Evolutionary conservation across 2,797 vertebrate species (phyloP).

Genomic region (Cephalopachus bancanus): DNA sequence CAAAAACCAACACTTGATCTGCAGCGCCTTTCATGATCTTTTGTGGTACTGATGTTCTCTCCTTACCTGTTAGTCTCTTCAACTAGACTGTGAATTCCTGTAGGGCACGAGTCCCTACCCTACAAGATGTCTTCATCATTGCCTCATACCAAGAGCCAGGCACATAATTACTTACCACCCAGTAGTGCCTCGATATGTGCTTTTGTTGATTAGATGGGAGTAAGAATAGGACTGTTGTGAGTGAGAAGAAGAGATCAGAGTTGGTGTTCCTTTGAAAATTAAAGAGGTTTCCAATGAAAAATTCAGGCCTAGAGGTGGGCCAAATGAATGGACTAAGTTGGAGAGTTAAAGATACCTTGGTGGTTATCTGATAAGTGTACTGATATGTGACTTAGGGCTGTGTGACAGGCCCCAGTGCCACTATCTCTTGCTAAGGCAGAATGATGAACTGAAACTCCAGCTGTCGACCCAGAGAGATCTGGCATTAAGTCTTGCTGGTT

Average conservation of each 20-base stretch:
- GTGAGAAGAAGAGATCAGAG: neutral
- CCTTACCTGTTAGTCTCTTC: neutral
- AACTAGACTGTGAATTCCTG: neutral
- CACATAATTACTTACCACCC: neutral
- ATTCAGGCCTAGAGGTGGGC: neutral
- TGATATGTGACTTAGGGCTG: neutral
- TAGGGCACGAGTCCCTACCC: neutral
- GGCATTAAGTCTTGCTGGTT: neutral
- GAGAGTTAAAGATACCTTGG: neutral
- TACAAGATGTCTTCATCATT: conserved; percentile 15
- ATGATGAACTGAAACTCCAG: neutral
- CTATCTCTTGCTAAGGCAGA: neutral
- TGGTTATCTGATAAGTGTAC: neutral
- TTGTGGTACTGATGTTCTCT: neutral
- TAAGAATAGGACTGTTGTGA: neutral
- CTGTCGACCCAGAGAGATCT: neutral
- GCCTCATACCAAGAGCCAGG: neutral
- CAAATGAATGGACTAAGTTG: neutral
- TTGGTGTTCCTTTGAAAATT: conserved; percentile 41
- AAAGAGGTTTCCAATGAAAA: neutral
- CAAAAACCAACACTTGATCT: neutral
- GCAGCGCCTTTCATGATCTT: neutral
- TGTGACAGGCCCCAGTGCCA: neutral
- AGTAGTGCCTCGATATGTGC: neutral
- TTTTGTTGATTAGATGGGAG: neutral